phyloP scores from a whole-genome alignment of 30 jellyfish, hydroid and myxozoan genomes.

The Phacellophora camtschatica region DNA sequence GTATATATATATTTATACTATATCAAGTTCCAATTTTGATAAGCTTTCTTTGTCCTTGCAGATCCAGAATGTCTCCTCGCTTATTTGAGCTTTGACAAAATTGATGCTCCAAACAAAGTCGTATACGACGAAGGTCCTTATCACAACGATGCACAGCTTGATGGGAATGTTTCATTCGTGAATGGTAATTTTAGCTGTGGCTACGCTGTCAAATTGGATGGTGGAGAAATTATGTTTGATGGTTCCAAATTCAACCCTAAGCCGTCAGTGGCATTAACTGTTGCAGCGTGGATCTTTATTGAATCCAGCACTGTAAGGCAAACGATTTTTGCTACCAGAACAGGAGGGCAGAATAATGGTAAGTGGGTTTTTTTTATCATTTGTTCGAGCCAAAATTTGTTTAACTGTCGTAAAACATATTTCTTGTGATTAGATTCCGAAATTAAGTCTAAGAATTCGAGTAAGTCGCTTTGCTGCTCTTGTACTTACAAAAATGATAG shows the following conservation, averaged over 20 bases:
- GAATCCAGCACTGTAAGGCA: conserved; percentile 64
- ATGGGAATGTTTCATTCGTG: conserved; percentile 71
- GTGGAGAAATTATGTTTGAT: conserved; percentile 83
- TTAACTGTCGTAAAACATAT: neutral
- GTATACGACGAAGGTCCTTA: conserved; percentile 93
- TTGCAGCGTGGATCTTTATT: conserved; percentile 89
- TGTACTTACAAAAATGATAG: no score
- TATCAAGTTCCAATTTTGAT: no score
- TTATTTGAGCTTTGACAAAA: conserved; percentile 85
- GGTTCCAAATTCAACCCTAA: conserved; percentile 71
- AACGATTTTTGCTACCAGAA: conserved; percentile 78
- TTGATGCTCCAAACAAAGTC: conserved; percentile 65
- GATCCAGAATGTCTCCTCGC: conserved; percentile 92
- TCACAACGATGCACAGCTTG: conserved; percentile 80
- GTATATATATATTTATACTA: no score
- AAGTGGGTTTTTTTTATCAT: neutral
- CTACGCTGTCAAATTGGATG: conserved; percentile 67
- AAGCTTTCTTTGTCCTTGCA: no score
- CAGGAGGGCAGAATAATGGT: conserved; percentile 42
- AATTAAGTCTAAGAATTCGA: no score
- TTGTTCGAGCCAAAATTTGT: neutral
- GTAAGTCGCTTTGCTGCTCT: no score
- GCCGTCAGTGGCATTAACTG: conserved; percentile 78
- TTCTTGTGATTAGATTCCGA: no score
- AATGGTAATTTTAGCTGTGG: conserved; percentile 88